A percentile compares a stretch with the other conserved stretches of the same genome.
Evolutionary conservation across 1,140 invertebrate genomes (phyloP).

Genomic region (Helicoverpa zea): DNA sequence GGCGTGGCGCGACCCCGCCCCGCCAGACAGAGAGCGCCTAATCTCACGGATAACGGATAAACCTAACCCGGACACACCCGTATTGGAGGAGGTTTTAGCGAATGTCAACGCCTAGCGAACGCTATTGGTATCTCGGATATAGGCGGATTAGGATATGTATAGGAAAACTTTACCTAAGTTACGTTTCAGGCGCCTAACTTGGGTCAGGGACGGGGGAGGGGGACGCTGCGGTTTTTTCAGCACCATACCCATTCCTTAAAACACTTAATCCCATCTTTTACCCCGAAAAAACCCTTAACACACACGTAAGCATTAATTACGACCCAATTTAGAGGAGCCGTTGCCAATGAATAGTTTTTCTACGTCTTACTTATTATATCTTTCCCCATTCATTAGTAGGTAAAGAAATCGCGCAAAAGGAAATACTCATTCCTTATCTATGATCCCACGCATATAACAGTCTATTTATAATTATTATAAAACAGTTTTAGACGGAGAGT

Average conservation of each 20-base stretch:
- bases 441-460: not conserved
- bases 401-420: not conserved
- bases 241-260: not conserved
- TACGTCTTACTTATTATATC: not conserved
- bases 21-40: conserved; percentile 77
- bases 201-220: not conserved
- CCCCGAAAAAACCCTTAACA: too few relatives aligned
- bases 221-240: conserved; percentile 27
- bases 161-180: conserved; percentile 42
- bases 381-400: too few relatives aligned
- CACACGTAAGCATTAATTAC: not conserved
- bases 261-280: too few relatives aligned
- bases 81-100: conserved; percentile 78
- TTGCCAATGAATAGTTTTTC: not conserved
- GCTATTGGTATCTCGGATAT: conserved; percentile 81
- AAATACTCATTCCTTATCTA: not conserved
- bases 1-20: conserved; percentile 81
- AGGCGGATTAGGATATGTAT: conserved; percentile 79
- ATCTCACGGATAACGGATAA: conserved; percentile 84
- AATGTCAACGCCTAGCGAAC: conserved; percentile 73
- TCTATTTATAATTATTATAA: conserved; percentile 27
- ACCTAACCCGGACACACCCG: conserved; percentile 73
- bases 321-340: too few relatives aligned
- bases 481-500: not conserved
- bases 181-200: not conserved